phyloP scores from a whole-genome alignment of 2,888 invertebrate species.

The Cetonia aurata region DNA sequence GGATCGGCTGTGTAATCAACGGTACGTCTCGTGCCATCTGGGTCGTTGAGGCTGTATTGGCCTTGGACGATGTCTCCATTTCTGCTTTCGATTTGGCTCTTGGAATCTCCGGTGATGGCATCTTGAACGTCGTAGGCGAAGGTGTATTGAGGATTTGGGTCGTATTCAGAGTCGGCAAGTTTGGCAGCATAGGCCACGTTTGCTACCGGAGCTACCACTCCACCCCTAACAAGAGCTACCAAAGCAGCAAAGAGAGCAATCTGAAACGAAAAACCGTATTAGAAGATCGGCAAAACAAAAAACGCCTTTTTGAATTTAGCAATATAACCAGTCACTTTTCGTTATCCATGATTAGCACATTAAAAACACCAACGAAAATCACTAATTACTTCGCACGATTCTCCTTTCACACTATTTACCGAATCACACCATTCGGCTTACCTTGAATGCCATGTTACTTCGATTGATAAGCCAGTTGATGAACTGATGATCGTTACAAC shows the following conservation, averaged over 20 bases:
- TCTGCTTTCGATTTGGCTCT: slow-evolving; percentile 69
- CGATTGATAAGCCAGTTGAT: slow-evolving; percentile 36
- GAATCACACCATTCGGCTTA: slow-evolving; percentile 43
- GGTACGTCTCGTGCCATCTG: slow-evolving; percentile 74
- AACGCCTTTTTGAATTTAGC: too few species aligned
- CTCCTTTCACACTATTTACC: background rate
- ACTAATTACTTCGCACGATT: slow-evolving; percentile 5
- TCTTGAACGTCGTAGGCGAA: slow-evolving; percentile 79
- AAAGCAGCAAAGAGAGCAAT: slow-evolving; percentile 55
- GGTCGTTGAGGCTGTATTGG: slow-evolving; percentile 73
- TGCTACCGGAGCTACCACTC: slow-evolving; percentile 50
- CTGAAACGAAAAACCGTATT: slow-evolving; percentile 49
- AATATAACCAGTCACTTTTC: background rate
- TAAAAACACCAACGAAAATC: slow-evolving; percentile 6
- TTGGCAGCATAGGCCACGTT: slow-evolving; percentile 60
- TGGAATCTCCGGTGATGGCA: slow-evolving; percentile 73
- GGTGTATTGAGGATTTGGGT: slow-evolving; percentile 76
- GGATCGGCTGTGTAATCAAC: slow-evolving; percentile 77
- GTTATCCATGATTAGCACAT: background rate
- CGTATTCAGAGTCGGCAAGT: slow-evolving; percentile 70
- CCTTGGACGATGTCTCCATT: slow-evolving; percentile 77
- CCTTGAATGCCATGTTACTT: slow-evolving; percentile 51
- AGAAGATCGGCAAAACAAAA: background rate
- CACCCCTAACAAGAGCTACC: slow-evolving; percentile 54
- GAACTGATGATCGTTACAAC: slow-evolving; percentile 42